Base-by-base conservation (phyloP, 2,797 vertebrate genomes). In the Trachurus trachurus region DNA sequence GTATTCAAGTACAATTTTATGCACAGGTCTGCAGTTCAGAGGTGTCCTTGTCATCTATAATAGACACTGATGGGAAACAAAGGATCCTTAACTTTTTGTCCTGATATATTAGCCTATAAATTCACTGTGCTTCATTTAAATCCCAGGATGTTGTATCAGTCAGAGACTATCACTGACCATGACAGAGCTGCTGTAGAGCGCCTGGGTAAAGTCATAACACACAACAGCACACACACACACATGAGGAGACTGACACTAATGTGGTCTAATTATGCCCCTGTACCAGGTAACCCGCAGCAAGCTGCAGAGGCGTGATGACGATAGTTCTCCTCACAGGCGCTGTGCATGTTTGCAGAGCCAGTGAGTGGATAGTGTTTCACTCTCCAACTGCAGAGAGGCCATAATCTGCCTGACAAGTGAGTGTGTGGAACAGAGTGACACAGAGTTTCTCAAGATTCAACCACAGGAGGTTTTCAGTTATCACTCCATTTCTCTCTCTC, bases 181-280 rank as follows among this genome's bases (percentile, higher is more conserved):
- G 60, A 83, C 63, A 60, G 50, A 68, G 63, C 42, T 3, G 9
- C 6, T 74, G 53, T 74, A 52, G 47, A 50, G 74, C 0, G 50
- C 74, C 69, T 80, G 53, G 77, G 49, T 76, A 81, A 85, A 80
- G 74, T 73, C 61, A 54, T 53, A 76, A 74, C 63, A 67, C 53
- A 56, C 64, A n/a, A 0, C 9, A 57, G 29, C 12, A 56, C 57
- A 61, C 58, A 60, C 11, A 45, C 53, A 39, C 66, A 53, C 49
- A 52, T 66, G 47, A 12, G 37, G 64, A 78, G 50, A 73, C 74
- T 84, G 84, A 90, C 71, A 80, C 78, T 90, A 89, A 92, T 92
- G 65, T 71, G 81, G 82, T 83, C 68, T 90, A 88, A 93, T 92
- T 89, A 90, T 75, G 78, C 66, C 65, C 69, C 54, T 49, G 75